Evolutionary conservation across 1,140 invertebrate genomes (phyloP).

Genomic region (Gyrodactylus salaris): DNA sequence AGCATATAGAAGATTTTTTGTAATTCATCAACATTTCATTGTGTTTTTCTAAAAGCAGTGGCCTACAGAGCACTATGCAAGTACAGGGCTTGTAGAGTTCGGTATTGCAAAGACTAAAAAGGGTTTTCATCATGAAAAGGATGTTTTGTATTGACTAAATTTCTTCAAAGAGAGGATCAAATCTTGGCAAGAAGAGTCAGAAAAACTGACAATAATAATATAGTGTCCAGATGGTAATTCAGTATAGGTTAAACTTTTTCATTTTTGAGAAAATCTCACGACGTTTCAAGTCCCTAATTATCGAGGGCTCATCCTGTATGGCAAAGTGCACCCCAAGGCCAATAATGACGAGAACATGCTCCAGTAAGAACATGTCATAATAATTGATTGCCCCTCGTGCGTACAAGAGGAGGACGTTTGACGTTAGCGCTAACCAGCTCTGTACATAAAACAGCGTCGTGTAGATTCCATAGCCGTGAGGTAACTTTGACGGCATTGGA

Average conservation of each 20-base stretch:
- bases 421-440: background rate
- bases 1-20: too few relatives aligned
- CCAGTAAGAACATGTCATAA: background rate
- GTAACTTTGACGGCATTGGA: background rate
- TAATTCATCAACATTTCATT: too few relatives aligned
- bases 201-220: background rate
- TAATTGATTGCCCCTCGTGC: background rate
- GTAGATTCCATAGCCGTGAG: background rate
- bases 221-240: background rate
- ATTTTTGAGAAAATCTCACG: background rate
- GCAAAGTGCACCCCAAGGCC: background rate
- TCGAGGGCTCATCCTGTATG: background rate
- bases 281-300: background rate
- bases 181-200: too few relatives aligned
- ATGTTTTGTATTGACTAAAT: too few relatives aligned
- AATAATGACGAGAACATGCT: background rate
- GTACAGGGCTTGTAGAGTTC: too few relatives aligned
- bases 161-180: too few relatives aligned
- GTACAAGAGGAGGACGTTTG: background rate
- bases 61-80: too few relatives aligned
- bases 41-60: too few relatives aligned
- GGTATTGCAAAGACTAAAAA: too few relatives aligned
- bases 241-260: background rate
- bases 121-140: too few relatives aligned
- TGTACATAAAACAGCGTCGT: background rate